Percentiles rank a stretch among this genome's conserved stretches.
These are phyloP conservation scores for Cacoxenus indagator DNA, from an alignment of 2,888 invertebrate genomes.

Conservation along the genomic window DNA sequence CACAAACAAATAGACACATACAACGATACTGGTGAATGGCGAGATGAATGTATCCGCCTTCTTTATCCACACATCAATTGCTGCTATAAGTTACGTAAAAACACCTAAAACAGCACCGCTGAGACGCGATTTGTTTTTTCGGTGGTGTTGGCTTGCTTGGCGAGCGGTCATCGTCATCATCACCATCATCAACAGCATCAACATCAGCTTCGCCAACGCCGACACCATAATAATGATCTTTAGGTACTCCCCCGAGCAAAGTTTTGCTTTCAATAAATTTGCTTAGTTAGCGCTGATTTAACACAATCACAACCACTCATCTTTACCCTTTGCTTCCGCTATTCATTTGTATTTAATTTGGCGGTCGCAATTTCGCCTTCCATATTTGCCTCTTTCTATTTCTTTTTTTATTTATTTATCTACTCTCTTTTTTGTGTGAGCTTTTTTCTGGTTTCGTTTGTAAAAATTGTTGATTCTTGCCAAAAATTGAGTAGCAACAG, in stretches of 20 bases:
- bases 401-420: not conserved
- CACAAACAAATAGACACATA: no score
- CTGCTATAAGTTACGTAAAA: conserved; percentile 9
- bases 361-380: not conserved
- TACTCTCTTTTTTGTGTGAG: not conserved
- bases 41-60: not conserved
- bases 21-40: not conserved
- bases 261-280: conserved; percentile 2
- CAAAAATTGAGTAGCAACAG: not conserved
- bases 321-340: not conserved
- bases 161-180: conserved; percentile 11
- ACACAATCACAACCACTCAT: not conserved
- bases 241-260: not conserved
- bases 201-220: not conserved
- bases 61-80: conserved; percentile 14
- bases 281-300: conserved; percentile 12
- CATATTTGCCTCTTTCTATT: not conserved
- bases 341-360: conserved; percentile 2
- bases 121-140: not conserved
- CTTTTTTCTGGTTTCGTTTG: not conserved
- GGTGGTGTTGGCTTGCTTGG: not conserved
- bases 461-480: conserved; percentile 6
- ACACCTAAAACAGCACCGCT: not conserved
- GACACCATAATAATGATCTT: not conserved
- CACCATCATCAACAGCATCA: not conserved